Conservation (phyloP, 1,140 invertebrate species). For the fruit fly (Drosophila melanogaster) region DNA sequence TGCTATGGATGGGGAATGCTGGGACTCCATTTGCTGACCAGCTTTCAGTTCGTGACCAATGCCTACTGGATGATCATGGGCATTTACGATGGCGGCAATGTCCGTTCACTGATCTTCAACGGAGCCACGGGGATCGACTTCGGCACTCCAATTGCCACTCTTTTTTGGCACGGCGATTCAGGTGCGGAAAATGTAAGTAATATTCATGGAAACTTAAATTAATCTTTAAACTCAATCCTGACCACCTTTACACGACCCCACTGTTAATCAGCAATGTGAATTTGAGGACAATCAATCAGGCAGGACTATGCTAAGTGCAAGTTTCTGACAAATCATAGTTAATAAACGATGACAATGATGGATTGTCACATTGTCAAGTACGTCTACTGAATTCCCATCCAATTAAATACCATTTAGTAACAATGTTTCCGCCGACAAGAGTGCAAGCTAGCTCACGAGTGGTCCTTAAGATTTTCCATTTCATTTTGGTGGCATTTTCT, state of each 20-base stretch:
- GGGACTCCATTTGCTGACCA: conserved; percentile 51
- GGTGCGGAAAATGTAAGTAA: conserved; percentile 69
- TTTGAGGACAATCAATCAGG: conserved; percentile 19
- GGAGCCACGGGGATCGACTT: conserved; percentile 51
- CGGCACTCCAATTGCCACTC: conserved; percentile 42
- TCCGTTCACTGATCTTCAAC: conserved; percentile 48
- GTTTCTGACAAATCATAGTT: neutral
- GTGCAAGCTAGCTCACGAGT: conserved; percentile 19
- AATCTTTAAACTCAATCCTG: too few species aligned
- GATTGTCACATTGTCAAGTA: conserved; percentile 18
- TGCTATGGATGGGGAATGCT: conserved; percentile 76
- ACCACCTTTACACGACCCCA: neutral
- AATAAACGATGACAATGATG: conserved; percentile 56
- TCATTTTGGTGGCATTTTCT: conserved; percentile 23
- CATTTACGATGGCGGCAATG: conserved; percentile 3
- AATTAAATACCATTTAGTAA: conserved; percentile 13
- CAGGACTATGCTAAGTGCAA: too few species aligned
- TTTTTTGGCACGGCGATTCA: conserved; percentile 68
- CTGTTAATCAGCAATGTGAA: neutral
- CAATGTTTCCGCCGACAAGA: conserved; percentile 35
- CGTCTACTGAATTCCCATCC: neutral
- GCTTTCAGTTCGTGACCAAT: conserved; percentile 70
- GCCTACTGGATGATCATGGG: conserved; percentile 66
- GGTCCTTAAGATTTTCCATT: conserved; percentile 24
- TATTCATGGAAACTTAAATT: too few species aligned